phyloP scores from a whole-genome alignment of 2,888 invertebrate species.

The Netelia inedita region DNA sequence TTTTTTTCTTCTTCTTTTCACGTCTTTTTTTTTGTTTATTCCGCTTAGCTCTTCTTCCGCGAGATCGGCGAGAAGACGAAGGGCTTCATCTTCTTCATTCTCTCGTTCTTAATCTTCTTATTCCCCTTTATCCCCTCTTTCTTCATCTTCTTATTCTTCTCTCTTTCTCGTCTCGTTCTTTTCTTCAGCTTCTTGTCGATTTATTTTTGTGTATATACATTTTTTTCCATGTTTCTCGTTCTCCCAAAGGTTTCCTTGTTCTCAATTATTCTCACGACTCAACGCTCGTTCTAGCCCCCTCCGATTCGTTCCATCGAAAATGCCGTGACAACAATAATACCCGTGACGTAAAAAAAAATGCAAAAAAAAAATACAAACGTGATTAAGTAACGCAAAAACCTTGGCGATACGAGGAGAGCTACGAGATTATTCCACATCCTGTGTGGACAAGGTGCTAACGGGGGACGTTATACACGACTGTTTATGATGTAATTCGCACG shows the following conservation, averaged over 20 bases:
- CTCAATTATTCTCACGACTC: too few relatives aligned
- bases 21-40: slow-evolving; percentile 19
- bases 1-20: slow-evolving; percentile 32
- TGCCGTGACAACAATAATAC: too few relatives aligned
- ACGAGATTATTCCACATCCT: slow-evolving; percentile 15
- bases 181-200: background rate
- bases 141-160: background rate
- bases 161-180: background rate
- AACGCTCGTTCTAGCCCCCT: too few relatives aligned
- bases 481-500: slow-evolving; percentile 55
- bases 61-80: slow-evolving; percentile 39
- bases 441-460: slow-evolving; percentile 25
- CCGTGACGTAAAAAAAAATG: too few relatives aligned
- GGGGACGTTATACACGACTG: slow-evolving; percentile 47
- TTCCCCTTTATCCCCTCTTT: background rate
- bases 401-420: too few relatives aligned
- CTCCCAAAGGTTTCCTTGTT: too few relatives aligned
- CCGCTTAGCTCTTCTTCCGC: slow-evolving; percentile 14
- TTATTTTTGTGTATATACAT: background rate
- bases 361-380: background rate
- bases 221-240: too few relatives aligned
- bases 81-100: slow-evolving; percentile 17
- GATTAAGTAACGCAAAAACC: too few relatives aligned
- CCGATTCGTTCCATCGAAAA: too few relatives aligned
- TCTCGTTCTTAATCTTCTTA: slow-evolving; percentile 1